Base-by-base conservation (phyloP, 1,140 invertebrate genomes). In the Papilio dardanus region DNA sequence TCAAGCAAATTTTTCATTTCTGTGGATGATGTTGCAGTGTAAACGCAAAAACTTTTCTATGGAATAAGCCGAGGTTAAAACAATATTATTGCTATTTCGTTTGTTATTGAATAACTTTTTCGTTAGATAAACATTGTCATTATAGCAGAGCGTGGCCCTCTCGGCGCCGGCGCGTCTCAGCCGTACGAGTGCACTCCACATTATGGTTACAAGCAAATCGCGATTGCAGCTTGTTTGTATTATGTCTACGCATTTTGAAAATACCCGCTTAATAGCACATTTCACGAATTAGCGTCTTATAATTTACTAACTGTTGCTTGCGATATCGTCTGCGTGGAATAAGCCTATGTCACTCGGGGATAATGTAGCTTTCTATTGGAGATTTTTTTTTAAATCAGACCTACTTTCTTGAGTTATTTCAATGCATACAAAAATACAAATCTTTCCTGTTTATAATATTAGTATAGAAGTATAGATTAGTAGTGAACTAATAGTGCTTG, bases 161-260 rank as follows among this genome's bases (percentile, higher is more conserved):
- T 66, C 79, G 85, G 87, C 88, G 88, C 88, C 85, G 80, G 77
- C 81, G 82, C 81, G 87, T 87, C 86, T 86, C 79, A 68, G 37
- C 66, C 37, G 28, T 14, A 58, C 66, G 50, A 87, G 80, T 69
- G 74, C 80, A 54, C 83, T 89, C 80, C 79, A 79, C 80, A 77
- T 35, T 40, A 40, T 46, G n/a, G 42, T 46, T 7, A 46, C 19
- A 4, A 7, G 6, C n/a, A 46, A 46, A 46, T 46, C 16, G n/a
- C 8, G 19, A 7, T 19, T 1, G n/a, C 16, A 1, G 42, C 2
- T n/a, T 6, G 42, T 46, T n/a, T 19, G n/a, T 46, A 46, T 19
- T 19, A 19, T 46, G 42, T 16, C 42, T 46, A n/a, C 4, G 16
- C 42, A 19, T n/a, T 12, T 37, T 12, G 14, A 37, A 10, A 37